Base-by-base conservation (phyloP, 2,888 invertebrate species). In the Cremastinae sp. region DNA sequence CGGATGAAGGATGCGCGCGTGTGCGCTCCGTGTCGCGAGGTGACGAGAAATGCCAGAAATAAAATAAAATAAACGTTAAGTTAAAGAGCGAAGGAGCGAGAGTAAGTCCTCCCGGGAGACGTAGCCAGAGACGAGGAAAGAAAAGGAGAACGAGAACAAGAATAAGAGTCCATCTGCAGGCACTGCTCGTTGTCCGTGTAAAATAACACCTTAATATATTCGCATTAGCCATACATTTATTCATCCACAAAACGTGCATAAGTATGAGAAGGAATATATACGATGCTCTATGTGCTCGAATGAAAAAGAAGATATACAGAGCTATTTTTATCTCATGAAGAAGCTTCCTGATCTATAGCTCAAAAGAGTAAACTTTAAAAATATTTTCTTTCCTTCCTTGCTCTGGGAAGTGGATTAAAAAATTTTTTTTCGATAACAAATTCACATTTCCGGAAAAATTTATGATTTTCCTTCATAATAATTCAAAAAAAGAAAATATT, bases 141-240 rank as follows among this genome's bases (percentile, higher is more conserved):
- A 9, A 55, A 14, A 1, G 10, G 45, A 35, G 55, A 56, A 39
- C 37, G 45, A 45, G 10, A 47, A 35, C n/a, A 47, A 62, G 28
- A 14, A 47, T 14, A 39, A 56, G 47, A 58, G 58, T 55, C 53
- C 37, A 58, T 66, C 56, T 8, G 18, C 53, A 51, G 65, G 51
- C 45, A 47, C 55, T 47, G n/a, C 66, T 51, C 66, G 43, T 45
- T 66, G 49, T 45, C 16, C 10, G 66, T 16, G 28, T 41, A 65
- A 61, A 68, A 68, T 70, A 65, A 65, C 51, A 59, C 59, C 28
- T 47, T 75, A 51, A 65, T 65, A 47, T 59, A 61, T 70, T 61
- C 64, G 45, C 65, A 64, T 65, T 70, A 68, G 56, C 47, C 58
- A 62, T 56, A 74, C 70, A 65, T 75, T 70, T 70, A 64, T 75